Conservation (phyloP, 2,888 invertebrate genomes). For the Gymnocheta viridis region DNA sequence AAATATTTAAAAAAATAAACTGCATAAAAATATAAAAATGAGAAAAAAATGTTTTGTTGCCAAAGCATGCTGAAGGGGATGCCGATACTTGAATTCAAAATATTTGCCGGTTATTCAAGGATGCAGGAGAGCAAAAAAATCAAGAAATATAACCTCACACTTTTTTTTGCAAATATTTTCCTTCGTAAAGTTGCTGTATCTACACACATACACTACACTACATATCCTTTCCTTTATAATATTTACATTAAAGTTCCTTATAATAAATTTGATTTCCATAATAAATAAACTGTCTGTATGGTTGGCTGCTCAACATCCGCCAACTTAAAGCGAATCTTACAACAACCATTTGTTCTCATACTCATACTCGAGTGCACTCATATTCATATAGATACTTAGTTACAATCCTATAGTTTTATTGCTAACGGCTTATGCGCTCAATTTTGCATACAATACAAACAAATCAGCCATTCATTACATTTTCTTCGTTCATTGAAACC, state of each 20-base stretch:
- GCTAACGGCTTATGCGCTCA: constrained; percentile 64
- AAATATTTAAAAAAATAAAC: constrained; percentile 14
- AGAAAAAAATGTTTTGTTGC: constrained; percentile 36
- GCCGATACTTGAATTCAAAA: constrained; percentile 54
- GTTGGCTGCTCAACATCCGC: constrained; percentile 70
- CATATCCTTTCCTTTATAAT: constrained; percentile 9
- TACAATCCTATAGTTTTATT: constrained; percentile 54
- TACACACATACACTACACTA: neutral
- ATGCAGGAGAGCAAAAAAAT: neutral
- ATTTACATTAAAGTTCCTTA: constrained; percentile 64
- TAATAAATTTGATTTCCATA: constrained; percentile 70
- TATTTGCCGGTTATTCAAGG: constrained; percentile 34
- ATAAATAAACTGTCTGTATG: constrained; percentile 67
- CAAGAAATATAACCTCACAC: neutral
- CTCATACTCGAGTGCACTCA: constrained; percentile 5
- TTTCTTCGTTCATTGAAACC: constrained; percentile 8
- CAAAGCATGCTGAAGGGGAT: constrained; percentile 45
- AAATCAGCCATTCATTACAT: constrained; percentile 43
- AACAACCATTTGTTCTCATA: constrained; percentile 11
- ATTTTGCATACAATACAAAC: constrained; percentile 63
- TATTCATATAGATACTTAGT: constrained; percentile 27
- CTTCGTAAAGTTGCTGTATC: neutral
- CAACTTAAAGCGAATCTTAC: constrained; percentile 64
- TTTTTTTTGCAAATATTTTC: constrained; percentile 12
- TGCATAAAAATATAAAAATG: constrained; percentile 5